Conservation (phyloP, 2,888 invertebrate genomes). For the Apotomis turbidana region DNA sequence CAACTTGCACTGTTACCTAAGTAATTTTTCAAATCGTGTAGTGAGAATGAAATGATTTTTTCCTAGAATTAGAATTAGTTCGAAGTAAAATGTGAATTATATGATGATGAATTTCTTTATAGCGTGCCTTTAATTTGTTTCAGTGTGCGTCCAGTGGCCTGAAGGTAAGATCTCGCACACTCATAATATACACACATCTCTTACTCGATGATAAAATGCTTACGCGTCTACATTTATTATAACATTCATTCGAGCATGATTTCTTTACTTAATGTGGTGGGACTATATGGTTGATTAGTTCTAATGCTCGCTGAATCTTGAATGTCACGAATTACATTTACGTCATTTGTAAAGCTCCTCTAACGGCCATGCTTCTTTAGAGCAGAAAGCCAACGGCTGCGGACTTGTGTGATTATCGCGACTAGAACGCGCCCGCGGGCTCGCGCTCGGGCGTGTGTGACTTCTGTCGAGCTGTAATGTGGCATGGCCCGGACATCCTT, state of each 20-base stretch:
- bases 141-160: conserved; percentile 96
- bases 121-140: conserved; percentile 79
- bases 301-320: conserved; percentile 68
- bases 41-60: conserved; percentile 75
- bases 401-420: conserved; percentile 29
- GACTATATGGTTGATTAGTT: conserved; percentile 72
- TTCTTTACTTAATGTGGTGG: conserved; percentile 76
- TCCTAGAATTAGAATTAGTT: conserved; percentile 55
- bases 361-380: conserved; percentile 71
- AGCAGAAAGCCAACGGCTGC: conserved; percentile 57
- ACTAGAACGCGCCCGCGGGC: neutral
- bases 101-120: neutral
- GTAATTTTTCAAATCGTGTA: conserved; percentile 67
- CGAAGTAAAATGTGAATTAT: neutral
- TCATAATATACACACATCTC: conserved; percentile 54
- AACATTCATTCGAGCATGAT: conserved; percentile 80
- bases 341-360: conserved; percentile 64
- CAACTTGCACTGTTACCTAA: conserved; percentile 72
- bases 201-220: conserved; percentile 66
- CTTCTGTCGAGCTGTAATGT: conserved; percentile 61
- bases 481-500: conserved; percentile 63
- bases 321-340: conserved; percentile 66
- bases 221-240: conserved; percentile 73
- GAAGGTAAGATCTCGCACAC: conserved; percentile 87
- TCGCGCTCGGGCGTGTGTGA: conserved; percentile 39